Evolutionary conservation across 2,797 vertebrate species (phyloP).

Genomic region (Acropternis orthonyx): DNA sequence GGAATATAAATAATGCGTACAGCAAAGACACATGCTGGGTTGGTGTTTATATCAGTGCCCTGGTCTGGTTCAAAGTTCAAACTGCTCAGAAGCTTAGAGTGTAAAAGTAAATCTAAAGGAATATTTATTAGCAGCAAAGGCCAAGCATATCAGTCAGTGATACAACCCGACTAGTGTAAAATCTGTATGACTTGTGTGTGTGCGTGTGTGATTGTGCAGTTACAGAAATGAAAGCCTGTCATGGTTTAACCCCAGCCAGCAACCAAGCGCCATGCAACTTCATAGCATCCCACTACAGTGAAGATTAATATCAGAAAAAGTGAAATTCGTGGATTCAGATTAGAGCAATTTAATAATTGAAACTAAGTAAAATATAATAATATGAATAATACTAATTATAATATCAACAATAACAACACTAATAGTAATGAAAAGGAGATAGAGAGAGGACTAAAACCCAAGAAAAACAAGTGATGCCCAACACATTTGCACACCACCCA

Average conservation of each 20-base stretch:
- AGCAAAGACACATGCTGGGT: fast-evolving
- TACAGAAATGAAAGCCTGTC: not conserved
- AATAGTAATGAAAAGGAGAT: not conserved
- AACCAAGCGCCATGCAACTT: not conserved
- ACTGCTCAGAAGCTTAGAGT: not conserved
- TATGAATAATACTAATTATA: not conserved
- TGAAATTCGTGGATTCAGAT: not conserved
- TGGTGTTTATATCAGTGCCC: not conserved
- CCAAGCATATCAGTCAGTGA: not conserved
- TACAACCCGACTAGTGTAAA: not conserved
- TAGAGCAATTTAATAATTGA: not conserved
- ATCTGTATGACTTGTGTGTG: not conserved
- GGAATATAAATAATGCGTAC: not conserved
- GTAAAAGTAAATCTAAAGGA: not conserved
- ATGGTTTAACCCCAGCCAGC: not conserved
- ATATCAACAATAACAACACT: not conserved
- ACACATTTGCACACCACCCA: not conserved
- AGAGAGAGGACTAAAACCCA: not conserved
- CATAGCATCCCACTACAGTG: not conserved
- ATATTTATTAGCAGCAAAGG: not conserved
- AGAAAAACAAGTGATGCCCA: not conserved
- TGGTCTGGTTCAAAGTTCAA: not conserved
- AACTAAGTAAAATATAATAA: not conserved
- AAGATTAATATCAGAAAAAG: not conserved
- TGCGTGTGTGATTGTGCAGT: not conserved